Evolutionary conservation across 1,140 invertebrate genomes (phyloP).

Genomic region (Drosophila sp.): DNA sequence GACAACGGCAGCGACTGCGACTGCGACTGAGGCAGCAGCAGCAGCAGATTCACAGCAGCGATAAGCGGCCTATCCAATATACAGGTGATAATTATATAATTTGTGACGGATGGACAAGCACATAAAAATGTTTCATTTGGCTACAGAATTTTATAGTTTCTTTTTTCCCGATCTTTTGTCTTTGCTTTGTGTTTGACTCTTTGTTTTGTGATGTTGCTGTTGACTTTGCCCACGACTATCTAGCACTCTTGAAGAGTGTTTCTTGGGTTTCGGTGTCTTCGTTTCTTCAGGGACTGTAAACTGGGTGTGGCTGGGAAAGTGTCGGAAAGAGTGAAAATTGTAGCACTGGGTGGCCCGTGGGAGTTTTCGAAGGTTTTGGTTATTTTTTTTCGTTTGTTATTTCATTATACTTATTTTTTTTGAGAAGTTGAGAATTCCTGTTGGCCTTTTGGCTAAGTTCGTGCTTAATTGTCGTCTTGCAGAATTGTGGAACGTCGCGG

Average conservation of each 20-base stretch:
- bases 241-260: slow-evolving; percentile 10
- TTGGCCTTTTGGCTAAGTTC: slow-evolving; percentile 51
- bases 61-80: slow-evolving; percentile 75
- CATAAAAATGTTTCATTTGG: slow-evolving; percentile 77
- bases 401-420: not conserved
- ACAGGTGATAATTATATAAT: slow-evolving; percentile 84
- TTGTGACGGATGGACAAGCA: slow-evolving; percentile 83
- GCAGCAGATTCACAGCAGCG: slow-evolving; percentile 67
- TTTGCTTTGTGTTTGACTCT: slow-evolving; percentile 56
- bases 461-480: slow-evolving; percentile 84
- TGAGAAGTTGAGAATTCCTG: slow-evolving; percentile 29
- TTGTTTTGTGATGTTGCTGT: slow-evolving; percentile 53
- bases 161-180: slow-evolving; percentile 61
- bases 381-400: not conserved
- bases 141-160: slow-evolving; percentile 80
- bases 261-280: not conserved
- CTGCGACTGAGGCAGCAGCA: slow-evolving; percentile 13
- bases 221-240: slow-evolving; percentile 42
- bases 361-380: slow-evolving; percentile 56
- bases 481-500: slow-evolving; percentile 74
- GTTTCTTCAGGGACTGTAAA: slow-evolving; percentile 1
- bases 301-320: slow-evolving; percentile 67
- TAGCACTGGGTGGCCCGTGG: slow-evolving; percentile 81
- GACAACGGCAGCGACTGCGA: not conserved
- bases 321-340: slow-evolving; percentile 74